These are phyloP conservation scores for Macrobrachium nipponense DNA, from an alignment of 1,140 invertebrate genomes.

Conservation along the genomic window DNA sequence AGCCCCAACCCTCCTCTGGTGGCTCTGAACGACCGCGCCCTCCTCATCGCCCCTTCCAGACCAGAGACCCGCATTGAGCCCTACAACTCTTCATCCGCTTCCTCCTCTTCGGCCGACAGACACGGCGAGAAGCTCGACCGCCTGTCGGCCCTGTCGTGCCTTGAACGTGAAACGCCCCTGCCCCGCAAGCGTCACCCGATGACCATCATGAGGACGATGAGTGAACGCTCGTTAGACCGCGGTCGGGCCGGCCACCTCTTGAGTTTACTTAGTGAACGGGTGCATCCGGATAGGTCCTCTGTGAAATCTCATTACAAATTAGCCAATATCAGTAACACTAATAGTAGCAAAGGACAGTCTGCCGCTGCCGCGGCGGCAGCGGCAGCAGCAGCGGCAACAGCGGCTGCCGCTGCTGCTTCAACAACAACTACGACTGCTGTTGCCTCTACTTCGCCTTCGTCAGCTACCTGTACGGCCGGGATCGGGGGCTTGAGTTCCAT, in stretches of 20 bases:
- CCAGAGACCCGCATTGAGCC: background rate
- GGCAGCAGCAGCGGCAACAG: background rate
- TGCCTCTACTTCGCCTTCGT: background rate
- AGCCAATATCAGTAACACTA: background rate
- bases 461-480: conserved; percentile 1
- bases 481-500: background rate
- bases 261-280: conserved; percentile 60
- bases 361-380: background rate
- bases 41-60: conserved; percentile 35
- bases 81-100: background rate
- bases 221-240: conserved; percentile 64
- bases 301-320: conserved; percentile 36
- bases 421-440: conserved; percentile 19
- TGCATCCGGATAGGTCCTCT: conserved; percentile 41
- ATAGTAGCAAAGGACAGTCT: background rate
- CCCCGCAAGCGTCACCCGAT: conserved; percentile 61
- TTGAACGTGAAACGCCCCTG: conserved; percentile 46
- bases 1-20: conserved; percentile 25
- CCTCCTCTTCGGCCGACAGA: conserved; percentile 6
- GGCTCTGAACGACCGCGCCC: conserved; percentile 33
- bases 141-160: conserved; percentile 39
- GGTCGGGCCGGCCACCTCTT: conserved; percentile 51
- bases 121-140: conserved; percentile 31
- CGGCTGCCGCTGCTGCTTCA: background rate
- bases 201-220: conserved; percentile 65